Base-by-base conservation (phyloP, 2,113 vertebrate genomes). In the Nyctibius bracteatus region DNA sequence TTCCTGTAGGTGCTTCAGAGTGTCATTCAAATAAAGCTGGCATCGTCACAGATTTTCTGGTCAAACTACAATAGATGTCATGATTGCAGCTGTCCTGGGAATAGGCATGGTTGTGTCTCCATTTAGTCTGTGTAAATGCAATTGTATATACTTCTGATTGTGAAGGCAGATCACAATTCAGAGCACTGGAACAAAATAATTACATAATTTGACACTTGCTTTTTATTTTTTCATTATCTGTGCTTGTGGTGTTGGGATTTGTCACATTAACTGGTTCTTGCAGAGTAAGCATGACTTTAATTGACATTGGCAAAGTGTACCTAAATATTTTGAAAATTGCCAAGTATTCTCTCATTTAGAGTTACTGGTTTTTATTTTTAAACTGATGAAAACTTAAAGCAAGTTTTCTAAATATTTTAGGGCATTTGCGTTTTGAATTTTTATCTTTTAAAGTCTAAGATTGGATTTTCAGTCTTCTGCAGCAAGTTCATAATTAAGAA, bases 1-100 rank as follows among this genome's bases (percentile, higher is more conserved):
- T 96, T 97, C 74, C 81, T 95, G 74, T 85, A 85, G 75, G 33
- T 95, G 8, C 9, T 75, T 96, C 79, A 80, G 84, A 94, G 75
- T 85, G 66, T 82, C 84, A 61, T 96, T 72, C 5, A 68, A 77
- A 66, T 92, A 12, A 75, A 87, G 81, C 2, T 91, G 39, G 27
- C 30, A 61, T 22, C 72, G 61, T 28, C 47, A 33, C 28, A 65
- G 71, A 44, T 39, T 87, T 93, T 90, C 91, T 95, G 79, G 81
- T 96, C 90, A 88, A 61, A 68, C 68, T 61, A 25, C 57, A 85
- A 90, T 63, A 89, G 94, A 88, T 95, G 52, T 44, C 4, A 19
- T 90, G 72, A 80, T 77, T 90, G 61, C 58, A 71, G 55, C 49
- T 93, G 62, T 88, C 74, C 57, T 95, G 55, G 82, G 92, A 92